Evolutionary conservation across 2,113 vertebrate species (phyloP), one percentile per base, ranked within the genome.

Genomic region (Petroica traversi): DNA sequence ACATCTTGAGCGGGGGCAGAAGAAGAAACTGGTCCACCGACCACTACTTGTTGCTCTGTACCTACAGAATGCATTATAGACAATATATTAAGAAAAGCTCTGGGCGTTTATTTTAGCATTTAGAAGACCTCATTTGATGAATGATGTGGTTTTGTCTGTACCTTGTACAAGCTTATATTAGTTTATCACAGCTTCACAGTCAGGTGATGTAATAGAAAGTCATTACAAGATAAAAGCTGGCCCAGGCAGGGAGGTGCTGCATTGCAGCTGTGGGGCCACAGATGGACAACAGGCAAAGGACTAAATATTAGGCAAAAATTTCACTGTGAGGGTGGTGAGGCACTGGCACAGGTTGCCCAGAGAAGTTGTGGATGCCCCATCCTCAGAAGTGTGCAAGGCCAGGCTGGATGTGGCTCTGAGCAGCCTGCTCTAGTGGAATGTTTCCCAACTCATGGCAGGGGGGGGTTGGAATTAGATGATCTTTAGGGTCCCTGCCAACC

Each of bases 1-100:
- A 99, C 99, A 19, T 98, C 98, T 94, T 93, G 98, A 49, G 97
- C 96, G 46, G 98, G 98, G 14, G 96, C 94, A 22, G 97, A 92
- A 14, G 97, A 89, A 52, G 97, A 95, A 43, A 75, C 92, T 34
- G 97, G 86, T 54, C 95, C 82, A 0, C 97, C 97, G 6, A 86
- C 36, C 6, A 63, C 57, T 43, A 93, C 96, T 48, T 97, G 97
- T 38, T 93, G 97, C 67, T 98, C 99, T 97, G 95, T 87, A 93
- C 94, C 97, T 98, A 57, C 15, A 94, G 90, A 91, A 46, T 43
- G 91, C 90, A 93, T 85, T 25, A 84, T 1, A 89, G 24, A 95
- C 58, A 67, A 19, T 1, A 15, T 22, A 49, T 68, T 77, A 67
- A 85, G 34, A 83, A 90, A 58, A 72, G 24, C 31, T 67, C 36